phyloP scores from a whole-genome alignment of 1,140 invertebrate genomes.

The Caerostris extrusa region DNA sequence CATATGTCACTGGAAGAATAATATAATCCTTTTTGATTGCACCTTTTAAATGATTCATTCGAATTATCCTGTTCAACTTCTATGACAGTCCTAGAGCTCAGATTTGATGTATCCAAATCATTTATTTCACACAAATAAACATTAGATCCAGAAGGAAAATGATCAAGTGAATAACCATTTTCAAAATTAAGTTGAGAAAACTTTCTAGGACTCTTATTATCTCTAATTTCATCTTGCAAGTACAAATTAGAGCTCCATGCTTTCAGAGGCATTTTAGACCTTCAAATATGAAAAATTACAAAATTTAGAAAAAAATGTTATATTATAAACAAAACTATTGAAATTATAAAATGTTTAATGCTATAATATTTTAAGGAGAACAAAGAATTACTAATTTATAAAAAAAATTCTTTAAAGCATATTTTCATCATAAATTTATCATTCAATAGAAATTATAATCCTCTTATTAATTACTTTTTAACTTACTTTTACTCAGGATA shows the following conservation, averaged over 20 bases:
- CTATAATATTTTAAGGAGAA: no score
- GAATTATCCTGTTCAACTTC: neutral
- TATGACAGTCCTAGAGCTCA: conserved; percentile 56
- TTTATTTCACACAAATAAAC: conserved; percentile 57
- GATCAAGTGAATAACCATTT: neutral
- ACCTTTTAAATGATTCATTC: conserved; percentile 18
- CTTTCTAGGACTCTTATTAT: neutral
- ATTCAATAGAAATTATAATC: no score
- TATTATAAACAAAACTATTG: no score
- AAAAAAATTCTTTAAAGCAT: no score
- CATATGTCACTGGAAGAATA: conserved; percentile 50
- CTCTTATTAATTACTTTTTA: no score
- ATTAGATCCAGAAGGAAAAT: neutral
- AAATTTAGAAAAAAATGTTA: no score
- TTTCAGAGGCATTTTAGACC: conserved; percentile 53
- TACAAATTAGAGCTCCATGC: conserved; percentile 71
- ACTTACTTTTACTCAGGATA: no score
- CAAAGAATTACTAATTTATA: no score
- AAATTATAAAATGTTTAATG: no score
- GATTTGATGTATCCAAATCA: conserved; percentile 56
- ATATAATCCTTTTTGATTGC: conserved; percentile 23
- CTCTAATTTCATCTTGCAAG: conserved; percentile 52
- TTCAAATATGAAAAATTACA: neutral
- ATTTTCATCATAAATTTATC: no score
- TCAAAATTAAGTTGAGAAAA: neutral